phyloP scores from a whole-genome alignment of 2,113 vertebrate species.

The Bettongia penicillata region DNA sequence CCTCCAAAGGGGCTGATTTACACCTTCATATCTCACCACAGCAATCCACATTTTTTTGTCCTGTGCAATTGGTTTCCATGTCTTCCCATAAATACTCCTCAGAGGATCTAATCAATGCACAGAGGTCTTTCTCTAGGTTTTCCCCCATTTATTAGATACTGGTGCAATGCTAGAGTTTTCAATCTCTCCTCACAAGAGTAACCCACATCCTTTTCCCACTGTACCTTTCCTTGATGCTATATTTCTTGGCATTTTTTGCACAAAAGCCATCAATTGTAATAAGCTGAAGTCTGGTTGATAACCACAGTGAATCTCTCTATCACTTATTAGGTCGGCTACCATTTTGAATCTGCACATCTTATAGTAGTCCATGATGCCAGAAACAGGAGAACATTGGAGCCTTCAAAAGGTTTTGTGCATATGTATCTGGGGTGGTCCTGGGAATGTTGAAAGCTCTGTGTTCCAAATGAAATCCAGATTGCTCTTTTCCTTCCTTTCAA shows the following conservation, averaged over 20 bases:
- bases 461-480: not conserved
- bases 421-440: not conserved
- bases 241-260: not conserved
- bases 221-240: not conserved
- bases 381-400: not conserved
- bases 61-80: not conserved
- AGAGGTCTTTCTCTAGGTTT: not conserved
- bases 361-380: not conserved
- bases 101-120: not conserved
- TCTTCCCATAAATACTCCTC: not conserved
- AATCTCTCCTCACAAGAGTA: not conserved
- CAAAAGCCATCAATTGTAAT: not conserved
- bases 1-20: not conserved
- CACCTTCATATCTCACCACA: not conserved
- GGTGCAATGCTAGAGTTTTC: not conserved
- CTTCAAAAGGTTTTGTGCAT: not conserved
- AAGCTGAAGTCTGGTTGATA: not conserved
- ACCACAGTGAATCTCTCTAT: not conserved
- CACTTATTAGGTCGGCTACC: not conserved
- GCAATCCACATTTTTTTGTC: not conserved
- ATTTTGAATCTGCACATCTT: not conserved
- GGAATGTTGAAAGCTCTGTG: not conserved
- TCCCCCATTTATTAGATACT: not conserved
- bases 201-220: not conserved
- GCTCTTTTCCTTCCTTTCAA: not conserved